A percentile compares a stretch with the other conserved stretches of the same genome.
phyloP scores from a whole-genome alignment of 2,888 invertebrate genomes.

The Diploptera punctata region DNA sequence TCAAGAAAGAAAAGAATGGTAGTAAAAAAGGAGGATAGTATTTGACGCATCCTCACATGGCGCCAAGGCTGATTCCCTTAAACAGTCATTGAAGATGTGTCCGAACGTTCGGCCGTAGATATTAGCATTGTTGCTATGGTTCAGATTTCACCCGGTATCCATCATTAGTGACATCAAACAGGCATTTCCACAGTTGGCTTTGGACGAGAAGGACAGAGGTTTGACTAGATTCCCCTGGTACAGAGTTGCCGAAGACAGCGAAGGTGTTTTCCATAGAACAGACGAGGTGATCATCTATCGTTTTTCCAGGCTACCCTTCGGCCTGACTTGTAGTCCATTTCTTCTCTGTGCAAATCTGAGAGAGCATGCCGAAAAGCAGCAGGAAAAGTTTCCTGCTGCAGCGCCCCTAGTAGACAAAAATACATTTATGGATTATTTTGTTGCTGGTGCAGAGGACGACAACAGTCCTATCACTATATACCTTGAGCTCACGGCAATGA shows the following conservation, averaged over 20 bases:
- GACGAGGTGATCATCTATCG: background rate
- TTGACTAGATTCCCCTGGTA: constrained; percentile 19
- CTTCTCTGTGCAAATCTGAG: background rate
- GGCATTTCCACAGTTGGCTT: background rate
- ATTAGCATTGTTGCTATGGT: background rate
- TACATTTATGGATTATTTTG: constrained; percentile 19
- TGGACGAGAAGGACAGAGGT: constrained; percentile 11
- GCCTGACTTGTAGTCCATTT: constrained; percentile 16
- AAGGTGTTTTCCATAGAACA: background rate
- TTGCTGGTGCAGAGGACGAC: background rate
- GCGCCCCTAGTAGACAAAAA: background rate
- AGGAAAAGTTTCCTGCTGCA: background rate
- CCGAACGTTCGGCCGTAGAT: background rate
- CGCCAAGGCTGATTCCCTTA: background rate
- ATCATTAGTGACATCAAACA: background rate
- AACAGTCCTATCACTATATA: background rate
- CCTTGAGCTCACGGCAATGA: background rate
- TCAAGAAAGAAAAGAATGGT: background rate
- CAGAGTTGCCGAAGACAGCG: background rate
- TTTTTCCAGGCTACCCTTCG: constrained; percentile 2
- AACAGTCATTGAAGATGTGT: background rate
- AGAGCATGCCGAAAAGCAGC: background rate
- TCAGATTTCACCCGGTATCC: background rate
- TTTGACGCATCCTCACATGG: background rate
- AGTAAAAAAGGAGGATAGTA: background rate